phyloP scores from a whole-genome alignment of 1,140 invertebrate genomes.

The Drosophila bocki region DNA sequence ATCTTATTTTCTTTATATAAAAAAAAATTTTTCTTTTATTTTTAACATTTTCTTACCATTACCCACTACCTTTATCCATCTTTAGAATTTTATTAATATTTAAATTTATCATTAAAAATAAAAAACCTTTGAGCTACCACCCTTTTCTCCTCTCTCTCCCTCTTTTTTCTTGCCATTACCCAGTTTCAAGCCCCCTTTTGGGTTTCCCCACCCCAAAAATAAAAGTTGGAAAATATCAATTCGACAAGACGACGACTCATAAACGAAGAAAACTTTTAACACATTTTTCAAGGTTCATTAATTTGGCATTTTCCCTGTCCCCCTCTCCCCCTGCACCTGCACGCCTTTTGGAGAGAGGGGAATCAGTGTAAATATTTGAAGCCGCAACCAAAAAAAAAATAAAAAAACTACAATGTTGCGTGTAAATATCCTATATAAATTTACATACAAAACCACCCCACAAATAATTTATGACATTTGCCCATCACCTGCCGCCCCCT shows the following conservation, averaged over 20 bases:
- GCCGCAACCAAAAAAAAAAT: conserved; percentile 64
- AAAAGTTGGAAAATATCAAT: conserved; percentile 48
- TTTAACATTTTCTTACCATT: no score
- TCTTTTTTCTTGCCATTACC: conserved; percentile 12
- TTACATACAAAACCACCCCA: conserved; percentile 45
- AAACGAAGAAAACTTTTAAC: conserved; percentile 74
- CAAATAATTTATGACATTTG: conserved; percentile 76
- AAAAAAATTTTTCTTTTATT: no score
- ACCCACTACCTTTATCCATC: no score
- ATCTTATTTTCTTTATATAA: no score
- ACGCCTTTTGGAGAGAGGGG: neutral
- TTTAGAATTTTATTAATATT: neutral
- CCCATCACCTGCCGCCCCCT: conserved; percentile 48
- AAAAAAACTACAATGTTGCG: conserved; percentile 64
- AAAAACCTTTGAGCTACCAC: no score
- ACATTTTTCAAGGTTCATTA: conserved; percentile 84
- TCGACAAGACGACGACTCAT: conserved; percentile 53
- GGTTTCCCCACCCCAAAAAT: neutral
- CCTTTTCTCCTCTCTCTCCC: neutral
- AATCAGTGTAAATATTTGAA: conserved; percentile 84
- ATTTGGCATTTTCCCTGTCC: conserved; percentile 48
- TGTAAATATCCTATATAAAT: conserved; percentile 81
- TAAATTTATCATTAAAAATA: neutral
- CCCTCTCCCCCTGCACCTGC: neutral
- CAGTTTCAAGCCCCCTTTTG: conserved; percentile 13